Base-by-base conservation (phyloP, 2,888 invertebrate genomes). In the Drosophila demipolita region DNA sequence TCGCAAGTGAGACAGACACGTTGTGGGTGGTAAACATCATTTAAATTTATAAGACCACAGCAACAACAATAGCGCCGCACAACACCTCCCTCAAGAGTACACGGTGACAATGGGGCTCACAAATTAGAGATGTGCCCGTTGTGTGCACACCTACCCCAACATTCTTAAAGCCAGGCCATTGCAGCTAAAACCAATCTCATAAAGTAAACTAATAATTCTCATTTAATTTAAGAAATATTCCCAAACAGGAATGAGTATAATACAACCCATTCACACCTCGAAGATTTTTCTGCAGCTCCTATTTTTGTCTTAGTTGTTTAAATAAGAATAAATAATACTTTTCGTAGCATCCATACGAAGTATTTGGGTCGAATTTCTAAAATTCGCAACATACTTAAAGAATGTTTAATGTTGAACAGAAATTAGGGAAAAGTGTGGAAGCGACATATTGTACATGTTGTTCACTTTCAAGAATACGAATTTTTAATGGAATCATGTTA, bases 31-130 rank as follows among this genome's bases (percentile, higher is more conserved):
- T 66, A 82, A 80, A 80, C 73, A 83, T 71, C 72, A 89, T 88
- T 83, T 83, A 73, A 82, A 87, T 84, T 74, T 77, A 84, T 79
- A 79, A 79, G 87, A 68, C 82, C 84, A 35, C 82, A 78, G 35
- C 57, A 66, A 62, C 60, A 73, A 54, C 42, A 73, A 35, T 17
- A 55, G 15, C 45, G 23, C 12, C 45, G 8, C 45, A 36, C 55
- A 73, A 12, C 63, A 64, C 26, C 66, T 40, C 32, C 26, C 66
- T 40, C 32, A 48, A 50, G 35, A 66, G 29, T 60, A 52, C 63
- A 68, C 36, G 36, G 67, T 17, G 61, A 71, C 73, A 79, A 66
- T 77, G 69, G 57, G 66, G 32, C 53, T 58, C 38, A 20, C 40
- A 36, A 32, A 12, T 38, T 62, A 60, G 77, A 60, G 80, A 79